phyloP scores from a whole-genome alignment of 2,888 invertebrate genomes.

The Tenthredo scrophulariae region DNA sequence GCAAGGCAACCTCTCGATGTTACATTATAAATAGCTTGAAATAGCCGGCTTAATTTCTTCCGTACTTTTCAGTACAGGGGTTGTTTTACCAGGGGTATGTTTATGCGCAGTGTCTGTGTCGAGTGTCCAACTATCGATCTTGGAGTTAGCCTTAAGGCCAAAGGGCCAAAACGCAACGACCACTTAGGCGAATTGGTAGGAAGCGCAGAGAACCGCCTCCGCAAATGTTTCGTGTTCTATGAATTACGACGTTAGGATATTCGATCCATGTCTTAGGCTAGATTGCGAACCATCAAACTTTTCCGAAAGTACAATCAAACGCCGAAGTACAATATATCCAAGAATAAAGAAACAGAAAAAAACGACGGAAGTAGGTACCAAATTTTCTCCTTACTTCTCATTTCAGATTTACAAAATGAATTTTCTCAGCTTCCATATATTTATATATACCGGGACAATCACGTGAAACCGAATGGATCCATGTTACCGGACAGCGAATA shows the following conservation, averaged over 20 bases:
- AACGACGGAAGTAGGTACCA: neutral
- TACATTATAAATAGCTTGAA: neutral
- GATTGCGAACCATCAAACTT: conserved; percentile 10
- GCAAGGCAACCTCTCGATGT: neutral
- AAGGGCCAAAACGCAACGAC: conserved; percentile 40
- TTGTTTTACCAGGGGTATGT: conserved; percentile 7
- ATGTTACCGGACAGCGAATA: too few relatives aligned
- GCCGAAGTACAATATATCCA: neutral
- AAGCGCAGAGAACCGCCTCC: conserved; percentile 25
- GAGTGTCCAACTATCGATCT: conserved; percentile 43
- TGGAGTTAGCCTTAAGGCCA: conserved; percentile 29
- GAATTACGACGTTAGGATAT: conserved; percentile 17
- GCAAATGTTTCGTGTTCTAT: conserved; percentile 50
- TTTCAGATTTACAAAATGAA: neutral
- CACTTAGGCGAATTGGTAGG: conserved; percentile 48
- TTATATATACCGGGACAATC: too few relatives aligned
- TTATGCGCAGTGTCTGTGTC: conserved; percentile 40
- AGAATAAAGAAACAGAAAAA: neutral
- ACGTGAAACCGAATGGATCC: too few relatives aligned
- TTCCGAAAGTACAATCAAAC: too few relatives aligned
- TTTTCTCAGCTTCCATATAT: neutral
- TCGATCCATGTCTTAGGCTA: neutral
- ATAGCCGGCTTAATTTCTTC: neutral
- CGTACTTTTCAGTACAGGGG: conserved; percentile 6
- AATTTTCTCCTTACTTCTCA: neutral